phyloP scores from a whole-genome alignment of 2,113 vertebrate genomes.

The Paradisaea rubra region DNA sequence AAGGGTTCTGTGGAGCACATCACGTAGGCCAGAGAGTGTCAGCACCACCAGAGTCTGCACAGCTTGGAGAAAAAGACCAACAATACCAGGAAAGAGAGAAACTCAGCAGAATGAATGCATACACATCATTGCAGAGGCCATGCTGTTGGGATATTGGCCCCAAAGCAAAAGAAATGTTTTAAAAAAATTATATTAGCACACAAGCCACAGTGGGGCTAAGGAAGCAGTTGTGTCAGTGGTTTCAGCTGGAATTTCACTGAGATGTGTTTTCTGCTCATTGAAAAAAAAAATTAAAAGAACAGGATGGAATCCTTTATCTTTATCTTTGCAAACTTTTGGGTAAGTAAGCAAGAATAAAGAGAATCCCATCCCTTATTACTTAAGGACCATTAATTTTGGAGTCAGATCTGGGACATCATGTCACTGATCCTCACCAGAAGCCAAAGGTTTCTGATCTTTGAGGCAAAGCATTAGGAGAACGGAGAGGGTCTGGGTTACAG shows the following conservation, averaged over 20 bases:
- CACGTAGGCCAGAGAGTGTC: neutral
- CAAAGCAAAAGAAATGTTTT: neutral
- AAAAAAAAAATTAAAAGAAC: neutral
- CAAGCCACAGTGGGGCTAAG: neutral
- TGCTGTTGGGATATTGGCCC: neutral
- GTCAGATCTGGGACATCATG: neutral
- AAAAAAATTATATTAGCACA: neutral
- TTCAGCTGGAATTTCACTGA: neutral
- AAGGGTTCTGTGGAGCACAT: neutral
- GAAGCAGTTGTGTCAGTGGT: neutral
- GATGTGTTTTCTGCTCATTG: neutral
- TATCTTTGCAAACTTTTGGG: neutral
- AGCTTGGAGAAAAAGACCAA: neutral
- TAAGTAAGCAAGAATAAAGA: neutral
- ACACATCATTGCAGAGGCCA: neutral
- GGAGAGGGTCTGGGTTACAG: neutral
- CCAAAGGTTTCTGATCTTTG: neutral
- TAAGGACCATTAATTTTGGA: neutral
- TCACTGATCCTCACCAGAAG: neutral
- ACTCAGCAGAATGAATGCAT: neutral
- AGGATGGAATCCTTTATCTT: neutral
- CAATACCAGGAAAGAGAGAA: neutral
- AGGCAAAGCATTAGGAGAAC: neutral
- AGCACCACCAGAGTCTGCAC: neutral
- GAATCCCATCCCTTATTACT: neutral